These are phyloP conservation scores for Semotilus atromaculatus DNA, from an alignment of 2,797 vertebrate genomes.

Conservation along the genomic window DNA sequence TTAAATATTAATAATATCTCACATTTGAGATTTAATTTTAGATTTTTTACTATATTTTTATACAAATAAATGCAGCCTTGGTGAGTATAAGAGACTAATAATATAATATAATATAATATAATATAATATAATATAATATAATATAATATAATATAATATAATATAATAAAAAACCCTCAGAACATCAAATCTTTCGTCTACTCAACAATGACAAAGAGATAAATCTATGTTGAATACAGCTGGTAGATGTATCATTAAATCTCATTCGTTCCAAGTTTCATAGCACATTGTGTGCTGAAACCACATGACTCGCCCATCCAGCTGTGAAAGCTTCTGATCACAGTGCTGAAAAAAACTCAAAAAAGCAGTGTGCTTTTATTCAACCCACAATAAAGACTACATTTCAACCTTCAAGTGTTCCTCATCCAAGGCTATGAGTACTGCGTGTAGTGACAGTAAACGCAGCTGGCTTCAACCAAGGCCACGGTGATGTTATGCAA, in stretches of 20 bases:
- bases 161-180: not conserved
- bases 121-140: not conserved
- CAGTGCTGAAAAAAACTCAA: not conserved
- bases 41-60: not conserved
- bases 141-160: not conserved
- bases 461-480: conserved; percentile 33
- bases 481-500: conserved; percentile 29
- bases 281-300: not conserved
- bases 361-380: not conserved
- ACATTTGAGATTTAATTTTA: not conserved
- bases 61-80: not conserved
- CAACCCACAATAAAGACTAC: conserved; percentile 9
- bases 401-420: conserved; percentile 9
- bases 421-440: not conserved
- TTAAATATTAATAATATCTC: too few relatives aligned
- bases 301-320: not conserved
- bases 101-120: not conserved
- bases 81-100: not conserved
- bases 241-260: conserved; percentile 3
- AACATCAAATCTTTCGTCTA: not conserved
- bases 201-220: not conserved
- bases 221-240: not conserved
- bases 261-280: not conserved
- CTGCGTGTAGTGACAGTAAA: not conserved
- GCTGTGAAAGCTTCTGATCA: not conserved